These are phyloP conservation scores for Catharus bicknelli DNA, from an alignment of 2,113 vertebrate genomes.

Conservation along the genomic window DNA sequence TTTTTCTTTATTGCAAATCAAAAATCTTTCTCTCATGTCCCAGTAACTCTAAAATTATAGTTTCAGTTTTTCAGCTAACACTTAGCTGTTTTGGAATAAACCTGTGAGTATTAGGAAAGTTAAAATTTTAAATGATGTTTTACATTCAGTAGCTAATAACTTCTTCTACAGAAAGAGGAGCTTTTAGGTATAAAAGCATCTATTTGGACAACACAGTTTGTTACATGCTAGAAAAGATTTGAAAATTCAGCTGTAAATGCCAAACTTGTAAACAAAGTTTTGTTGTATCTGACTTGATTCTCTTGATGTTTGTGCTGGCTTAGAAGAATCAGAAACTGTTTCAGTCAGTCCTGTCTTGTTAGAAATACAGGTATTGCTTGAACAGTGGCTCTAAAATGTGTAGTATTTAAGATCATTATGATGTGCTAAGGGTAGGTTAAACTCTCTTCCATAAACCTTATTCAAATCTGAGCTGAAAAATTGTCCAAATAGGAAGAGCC, in stretches of 20 bases:
- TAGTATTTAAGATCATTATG: background rate
- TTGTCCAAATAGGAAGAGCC: background rate
- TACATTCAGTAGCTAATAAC: background rate
- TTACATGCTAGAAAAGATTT: background rate
- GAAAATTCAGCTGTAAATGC: background rate
- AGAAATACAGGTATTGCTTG: background rate
- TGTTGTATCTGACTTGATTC: background rate
- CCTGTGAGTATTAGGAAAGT: background rate
- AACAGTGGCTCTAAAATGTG: background rate
- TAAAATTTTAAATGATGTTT: background rate
- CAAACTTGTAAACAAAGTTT: background rate
- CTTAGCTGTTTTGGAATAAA: background rate
- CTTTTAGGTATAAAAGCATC: background rate
- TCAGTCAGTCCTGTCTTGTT: background rate
- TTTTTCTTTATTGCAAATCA: background rate
- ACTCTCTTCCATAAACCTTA: background rate
- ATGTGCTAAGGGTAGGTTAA: background rate
- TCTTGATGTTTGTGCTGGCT: background rate
- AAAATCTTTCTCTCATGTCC: background rate
- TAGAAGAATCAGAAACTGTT: background rate
- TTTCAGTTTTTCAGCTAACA: background rate
- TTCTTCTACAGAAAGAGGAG: background rate
- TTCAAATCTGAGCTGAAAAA: background rate
- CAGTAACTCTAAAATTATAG: background rate
- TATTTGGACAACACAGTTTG: background rate